Evolutionary conservation across 37 sponge, comb jelly and placozoan species (phyloP).

Genomic region (Ephydatia muelleri): DNA sequence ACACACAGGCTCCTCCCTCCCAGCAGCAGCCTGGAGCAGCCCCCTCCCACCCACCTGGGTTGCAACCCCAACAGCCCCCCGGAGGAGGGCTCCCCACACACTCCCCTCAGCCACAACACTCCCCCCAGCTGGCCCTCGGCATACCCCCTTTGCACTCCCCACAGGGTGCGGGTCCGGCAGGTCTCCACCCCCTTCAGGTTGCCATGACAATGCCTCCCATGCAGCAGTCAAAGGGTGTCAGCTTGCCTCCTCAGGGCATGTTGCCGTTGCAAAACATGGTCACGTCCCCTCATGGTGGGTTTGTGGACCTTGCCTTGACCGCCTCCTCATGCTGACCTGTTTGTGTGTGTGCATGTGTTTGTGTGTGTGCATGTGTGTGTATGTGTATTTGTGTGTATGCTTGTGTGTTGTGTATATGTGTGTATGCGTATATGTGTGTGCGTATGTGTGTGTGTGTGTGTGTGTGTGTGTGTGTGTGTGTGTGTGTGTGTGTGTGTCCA

Average conservation of each 20-base stretch:
- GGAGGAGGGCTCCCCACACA: neutral
- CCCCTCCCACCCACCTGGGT: neutral
- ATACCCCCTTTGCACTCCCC: neutral
- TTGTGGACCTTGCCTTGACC: neutral
- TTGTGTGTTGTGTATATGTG: too few relatives aligned
- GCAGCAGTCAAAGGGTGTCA: neutral
- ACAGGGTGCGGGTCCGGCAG: neutral
- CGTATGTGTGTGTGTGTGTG: constrained; percentile 36
- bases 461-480: constrained; percentile 39
- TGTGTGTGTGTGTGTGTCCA: constrained; percentile 37
- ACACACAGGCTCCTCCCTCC: neutral
- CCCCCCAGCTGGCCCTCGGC: neutral
- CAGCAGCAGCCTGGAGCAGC: neutral
- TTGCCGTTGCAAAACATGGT: neutral
- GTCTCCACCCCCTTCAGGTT: neutral
- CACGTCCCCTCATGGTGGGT: constrained; percentile 1
- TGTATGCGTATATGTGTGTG: constrained; percentile 20
- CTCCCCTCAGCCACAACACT: neutral
- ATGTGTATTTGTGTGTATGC: too few relatives aligned
- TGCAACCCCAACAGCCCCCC: neutral
- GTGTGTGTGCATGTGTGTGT: neutral
- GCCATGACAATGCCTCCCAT: neutral
- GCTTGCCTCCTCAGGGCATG: neutral
- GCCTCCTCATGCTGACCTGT: neutral
- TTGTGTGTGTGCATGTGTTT: neutral